phyloP scores from a whole-genome alignment of 2,888 invertebrate species.

The Apoda limacodes region DNA sequence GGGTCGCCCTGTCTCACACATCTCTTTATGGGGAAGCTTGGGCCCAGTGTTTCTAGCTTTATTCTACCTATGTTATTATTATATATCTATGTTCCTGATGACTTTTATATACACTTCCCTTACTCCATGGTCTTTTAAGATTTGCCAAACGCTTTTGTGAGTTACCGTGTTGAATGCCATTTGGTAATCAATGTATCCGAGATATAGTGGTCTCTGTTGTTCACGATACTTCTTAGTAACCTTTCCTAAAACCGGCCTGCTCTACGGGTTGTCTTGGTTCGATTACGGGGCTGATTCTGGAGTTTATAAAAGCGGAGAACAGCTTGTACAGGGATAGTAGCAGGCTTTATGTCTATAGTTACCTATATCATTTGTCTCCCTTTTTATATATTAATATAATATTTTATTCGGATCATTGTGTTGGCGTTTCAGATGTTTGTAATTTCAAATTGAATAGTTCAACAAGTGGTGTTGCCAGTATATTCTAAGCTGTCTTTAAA shows the following conservation, averaged over 20 bases:
- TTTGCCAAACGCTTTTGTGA: conserved; percentile 13
- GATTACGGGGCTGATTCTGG: conserved; percentile 7
- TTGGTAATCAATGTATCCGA: conserved; percentile 10
- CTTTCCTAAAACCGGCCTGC: conserved; percentile 17
- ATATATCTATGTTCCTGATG: conserved; percentile 13
- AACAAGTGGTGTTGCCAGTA: conserved; percentile 4
- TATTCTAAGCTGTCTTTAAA: conserved; percentile 4
- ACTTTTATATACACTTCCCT: conserved; percentile 9
- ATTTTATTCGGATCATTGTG: conserved; percentile 15
- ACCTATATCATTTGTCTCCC: conserved; percentile 8
- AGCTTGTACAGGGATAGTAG: conserved; percentile 15
- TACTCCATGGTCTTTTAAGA: conserved; percentile 9
- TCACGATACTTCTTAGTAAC: conserved; percentile 12
- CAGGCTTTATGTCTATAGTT: conserved; percentile 18
- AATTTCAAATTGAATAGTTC: conserved; percentile 13
- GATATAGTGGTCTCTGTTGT: conserved; percentile 16
- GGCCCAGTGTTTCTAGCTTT: no score
- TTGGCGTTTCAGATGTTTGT: conserved; percentile 9
- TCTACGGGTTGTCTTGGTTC: conserved; percentile 16
- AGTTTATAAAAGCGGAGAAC: conserved; percentile 13
- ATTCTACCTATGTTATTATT: conserved; percentile 9
- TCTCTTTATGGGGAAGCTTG: no score
- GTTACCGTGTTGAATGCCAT: conserved; percentile 13
- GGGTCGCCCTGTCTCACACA: no score
- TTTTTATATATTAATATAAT: conserved; percentile 15